Evolutionary conservation across 2,797 vertebrate genomes (phyloP), one percentile per base, ranked within the genome.

Genomic region (Diplodus sargus): DNA sequence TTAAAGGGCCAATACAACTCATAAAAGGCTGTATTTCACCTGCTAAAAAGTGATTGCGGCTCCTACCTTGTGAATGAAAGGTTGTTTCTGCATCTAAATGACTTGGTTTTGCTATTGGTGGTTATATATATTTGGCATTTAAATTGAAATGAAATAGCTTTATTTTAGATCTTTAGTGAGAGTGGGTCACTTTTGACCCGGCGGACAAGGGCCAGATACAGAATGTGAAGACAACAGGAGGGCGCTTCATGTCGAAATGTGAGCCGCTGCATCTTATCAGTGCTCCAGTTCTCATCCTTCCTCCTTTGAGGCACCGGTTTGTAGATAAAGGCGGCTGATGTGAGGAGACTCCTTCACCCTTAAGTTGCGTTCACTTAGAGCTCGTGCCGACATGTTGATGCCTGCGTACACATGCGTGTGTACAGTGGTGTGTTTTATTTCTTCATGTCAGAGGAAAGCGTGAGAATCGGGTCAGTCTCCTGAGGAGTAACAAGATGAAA

Each of bases 401-500:
- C 43, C 42, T 53, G 34, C 54, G 0, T 17, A 15, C 39, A 63
- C 62, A 49, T 67, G 18, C 48, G 43, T 48, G 45, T 51, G 59
- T 52, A 13, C 30, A 63, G 4, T 6, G 54, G 53, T 43, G 34
- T 70, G 74, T 58, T 34, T 34, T 34, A 4, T 34, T 39, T 39
- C 84, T 86, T 54, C 25, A 62, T 78, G 82, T 85, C 63, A 58
- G 73, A 63, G 67, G 64, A 74, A 87, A 87, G 87, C 78, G 87
- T 91, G 90, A 91, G 91, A 92, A 91, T 34, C 52, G 56, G 89
- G 89, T 83, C 76, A 76, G 78, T 67, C 75, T 90, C 85, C 68
- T 7, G 79, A 84, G 78, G 77, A 71, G 56, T 3, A 74, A 62
- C 22, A 49, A 76, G 81, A 68, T 64, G 84, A 70, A 85, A 75